Evolutionary conservation across 2,797 vertebrate species (phyloP), one percentile per base, ranked within the genome.

Genomic region (Anableps anableps): DNA sequence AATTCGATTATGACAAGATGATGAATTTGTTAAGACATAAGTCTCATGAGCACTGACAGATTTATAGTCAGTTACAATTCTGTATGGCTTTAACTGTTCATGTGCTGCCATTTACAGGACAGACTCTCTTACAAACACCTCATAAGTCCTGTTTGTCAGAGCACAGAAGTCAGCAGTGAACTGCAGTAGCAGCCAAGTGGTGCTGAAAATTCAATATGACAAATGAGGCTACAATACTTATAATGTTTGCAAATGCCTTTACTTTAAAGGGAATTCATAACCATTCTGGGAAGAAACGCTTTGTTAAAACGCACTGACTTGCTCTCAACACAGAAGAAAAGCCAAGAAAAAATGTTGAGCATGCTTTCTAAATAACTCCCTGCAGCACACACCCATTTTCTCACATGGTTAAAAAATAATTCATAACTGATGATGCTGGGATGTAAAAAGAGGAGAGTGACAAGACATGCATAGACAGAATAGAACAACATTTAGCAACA

Each of bases 191-290:
- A 13, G 84, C 81, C 75, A 76, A 90, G 76, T 68, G 60, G 66
- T 79, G 90, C 86, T 86, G 88, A 91, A 88, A 48, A 81, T 76
- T 89, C 90, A 85, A 81, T 76, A 85, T 82, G 79, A 90, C 71
- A 80, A 85, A 85, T 76, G 64, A 47, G 1, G 75, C 80, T 41
- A 53, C 85, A 81, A 83, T 84, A 91, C 80, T 75, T 82, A 84
- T 80, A 73, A 83, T 36, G 81, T 90, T 80, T 85, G 85, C 88
- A 91, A 87, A 89, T 83, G 68, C 79, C 53, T 78, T 82, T 84
- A 85, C 80, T 82, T 87, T 90, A 85, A 72, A 53, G 58, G 43
- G 66, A 88, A 84, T 88, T 73, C 75, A 90, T 85, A 90, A 84
- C 77, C 87, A 87, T 88, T 86, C 66, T 47, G 70, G 66, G 78